Percentiles rank a stretch among this genome's conserved stretches.
Evolutionary conservation across 2,888 invertebrate species (phyloP).

Genomic region (Caenorhabditis sp.): DNA sequence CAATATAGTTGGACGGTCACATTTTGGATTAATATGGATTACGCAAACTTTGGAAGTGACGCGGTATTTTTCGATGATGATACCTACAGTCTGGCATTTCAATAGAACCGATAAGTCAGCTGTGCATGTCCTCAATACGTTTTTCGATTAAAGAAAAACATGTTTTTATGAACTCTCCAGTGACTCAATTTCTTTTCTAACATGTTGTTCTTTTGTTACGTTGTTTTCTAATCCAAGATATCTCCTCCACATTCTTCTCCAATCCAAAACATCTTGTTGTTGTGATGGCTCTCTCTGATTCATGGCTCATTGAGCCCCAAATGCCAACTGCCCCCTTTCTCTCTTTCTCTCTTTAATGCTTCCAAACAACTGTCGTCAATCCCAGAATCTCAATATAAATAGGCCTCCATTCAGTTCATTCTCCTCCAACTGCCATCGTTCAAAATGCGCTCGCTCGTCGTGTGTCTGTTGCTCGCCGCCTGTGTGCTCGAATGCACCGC

Average conservation of each 20-base stretch:
- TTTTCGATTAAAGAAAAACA: neutral
- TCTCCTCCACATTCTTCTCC: constrained; percentile 50
- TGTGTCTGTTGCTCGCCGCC: constrained; percentile 47
- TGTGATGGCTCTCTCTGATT: constrained; percentile 29
- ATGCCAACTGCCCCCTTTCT: constrained; percentile 60
- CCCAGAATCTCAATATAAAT: constrained; percentile 66
- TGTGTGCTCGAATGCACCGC: constrained; percentile 65
- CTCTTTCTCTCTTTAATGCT: constrained; percentile 46
- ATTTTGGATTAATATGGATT: too few relatives aligned
- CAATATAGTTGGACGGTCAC: too few relatives aligned
- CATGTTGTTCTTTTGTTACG: neutral
- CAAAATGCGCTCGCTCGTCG: constrained; percentile 57
- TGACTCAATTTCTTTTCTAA: constrained; percentile 13
- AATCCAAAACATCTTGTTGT: constrained; percentile 27
- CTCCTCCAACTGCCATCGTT: constrained; percentile 19
- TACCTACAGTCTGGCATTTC: too few relatives aligned
- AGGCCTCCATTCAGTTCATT: constrained; percentile 12
- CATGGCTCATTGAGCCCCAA: constrained; percentile 54
- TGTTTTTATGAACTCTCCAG: neutral
- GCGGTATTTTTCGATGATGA: too few relatives aligned
- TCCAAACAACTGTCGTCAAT: constrained; percentile 66
- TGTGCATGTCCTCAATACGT: too few relatives aligned
- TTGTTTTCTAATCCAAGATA: constrained; percentile 18
- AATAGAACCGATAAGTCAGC: too few relatives aligned
- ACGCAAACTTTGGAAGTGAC: too few relatives aligned